Evolutionary conservation across 2,797 vertebrate genomes (phyloP), one percentile per base, ranked within the genome.

Genomic region (Coilia nasus): DNA sequence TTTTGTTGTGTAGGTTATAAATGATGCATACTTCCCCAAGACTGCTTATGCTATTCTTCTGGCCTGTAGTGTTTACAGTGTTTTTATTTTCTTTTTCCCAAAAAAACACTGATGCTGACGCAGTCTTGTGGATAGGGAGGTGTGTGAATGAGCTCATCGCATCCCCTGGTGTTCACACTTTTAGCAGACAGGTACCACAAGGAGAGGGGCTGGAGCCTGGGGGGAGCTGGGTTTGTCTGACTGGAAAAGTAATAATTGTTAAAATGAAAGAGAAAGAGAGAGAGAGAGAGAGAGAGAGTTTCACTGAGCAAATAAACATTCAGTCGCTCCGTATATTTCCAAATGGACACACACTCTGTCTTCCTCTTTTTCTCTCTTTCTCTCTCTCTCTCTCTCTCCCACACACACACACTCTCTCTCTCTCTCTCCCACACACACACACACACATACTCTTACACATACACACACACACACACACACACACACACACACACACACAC

Each of bases 171-270:
- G 71, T 78, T 78, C 35, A 21, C 57, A 59, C 19, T 7, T 21
- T 44, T 78, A 41, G 21, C 35, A 44, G 15, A 21, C 71, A 78
- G 71, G 71, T 78, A 78, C 17, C 7, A 78, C 41, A 19, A 54
- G 50, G 50, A 54, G 50, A 54, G 50, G 50, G 50, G 50, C 50
- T 54, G 50, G 50, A 9, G 50, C 2, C 50, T 54, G 82, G 82
- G 82, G 57, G 78, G 81, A 41, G 83, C 67, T 81, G 10, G 56
- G 86, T 84, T 82, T 56, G 75, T n/a, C 81, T 86, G 85, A 80
- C 81, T 82, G 78, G 67, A 81, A 86, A 87, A 87, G 64, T 84
- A 89, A 88, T 87, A 86, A 88, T 83, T 89, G 85, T 64, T 83
- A 54, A 54, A 54, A 54, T 54, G 14, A 54, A 7, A 25, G 28